Conservation (phyloP, 2,888 invertebrate genomes). For the Arge pagana region DNA sequence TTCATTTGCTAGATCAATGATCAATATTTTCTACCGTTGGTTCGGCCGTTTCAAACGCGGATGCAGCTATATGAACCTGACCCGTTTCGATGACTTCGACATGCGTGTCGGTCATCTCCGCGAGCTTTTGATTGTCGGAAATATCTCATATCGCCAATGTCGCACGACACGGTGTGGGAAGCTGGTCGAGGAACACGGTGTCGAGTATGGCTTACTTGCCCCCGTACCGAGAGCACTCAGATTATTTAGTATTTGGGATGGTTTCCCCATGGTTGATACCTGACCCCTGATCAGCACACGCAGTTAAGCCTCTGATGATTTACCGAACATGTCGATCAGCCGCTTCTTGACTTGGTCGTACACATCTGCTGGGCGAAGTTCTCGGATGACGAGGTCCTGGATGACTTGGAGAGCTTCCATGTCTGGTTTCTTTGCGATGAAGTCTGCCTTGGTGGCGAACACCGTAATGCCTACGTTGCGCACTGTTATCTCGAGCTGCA, state of each 20-base stretch:
- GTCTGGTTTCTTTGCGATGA: not conserved
- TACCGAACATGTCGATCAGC: not conserved
- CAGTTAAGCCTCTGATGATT: not conserved
- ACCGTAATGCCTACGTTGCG: not conserved
- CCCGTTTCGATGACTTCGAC: not conserved
- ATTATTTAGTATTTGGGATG: not conserved
- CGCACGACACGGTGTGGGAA: not conserved
- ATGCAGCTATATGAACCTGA: not conserved
- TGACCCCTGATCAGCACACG: conserved; percentile 2
- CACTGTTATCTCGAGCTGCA: not conserved
- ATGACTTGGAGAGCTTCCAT: not conserved
- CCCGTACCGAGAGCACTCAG: not conserved
- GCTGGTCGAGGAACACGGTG: conserved; percentile 4
- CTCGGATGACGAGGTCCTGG: not conserved
- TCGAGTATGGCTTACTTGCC: not conserved
- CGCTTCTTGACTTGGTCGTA: not conserved
- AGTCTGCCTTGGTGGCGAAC: not conserved
- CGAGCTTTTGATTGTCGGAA: not conserved
- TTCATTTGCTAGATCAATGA: too few species aligned
- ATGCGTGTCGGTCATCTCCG: not conserved
- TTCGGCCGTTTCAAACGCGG: too few species aligned
- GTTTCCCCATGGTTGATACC: not conserved
- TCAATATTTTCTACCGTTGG: too few species aligned
- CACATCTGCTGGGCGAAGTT: not conserved
- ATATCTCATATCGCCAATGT: conserved; percentile 1